phyloP scores from a whole-genome alignment of 2,797 vertebrate species.

The Epinephelus malabaricus region DNA sequence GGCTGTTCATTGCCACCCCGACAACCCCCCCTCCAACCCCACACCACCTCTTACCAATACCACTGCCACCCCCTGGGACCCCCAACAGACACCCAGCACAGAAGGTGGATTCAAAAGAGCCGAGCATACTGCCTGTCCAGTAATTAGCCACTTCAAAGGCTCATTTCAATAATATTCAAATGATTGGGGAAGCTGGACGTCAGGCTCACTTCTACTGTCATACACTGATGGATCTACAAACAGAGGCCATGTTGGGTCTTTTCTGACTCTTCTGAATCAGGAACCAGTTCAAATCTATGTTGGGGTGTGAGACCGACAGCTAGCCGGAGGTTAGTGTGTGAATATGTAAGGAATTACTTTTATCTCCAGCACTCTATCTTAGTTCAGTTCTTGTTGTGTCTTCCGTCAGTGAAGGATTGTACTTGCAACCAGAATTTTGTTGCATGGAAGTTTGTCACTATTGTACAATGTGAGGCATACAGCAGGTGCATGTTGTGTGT shows the following conservation, averaged over 20 bases:
- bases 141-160: slow-evolving; percentile 80
- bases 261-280: slow-evolving; percentile 20
- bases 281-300: slow-evolving; percentile 29
- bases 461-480: slow-evolving; percentile 3
- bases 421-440: slow-evolving; percentile 16
- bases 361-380: neutral
- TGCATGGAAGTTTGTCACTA: slow-evolving; percentile 6
- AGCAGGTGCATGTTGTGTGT: slow-evolving; percentile 21
- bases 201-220: slow-evolving; percentile 56
- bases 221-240: slow-evolving; percentile 43
- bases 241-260: slow-evolving; percentile 35
- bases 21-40: slow-evolving; percentile 27
- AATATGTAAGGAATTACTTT: neutral
- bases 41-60: slow-evolving; percentile 52
- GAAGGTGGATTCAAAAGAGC: slow-evolving; percentile 81
- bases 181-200: slow-evolving; percentile 63
- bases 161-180: slow-evolving; percentile 79
- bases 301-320: neutral
- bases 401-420: neutral
- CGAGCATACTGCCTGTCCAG: slow-evolving; percentile 63
- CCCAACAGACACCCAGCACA: slow-evolving; percentile 68
- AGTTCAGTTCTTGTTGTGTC: slow-evolving; percentile 5
- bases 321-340: slow-evolving; percentile 21
- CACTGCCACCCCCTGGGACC: slow-evolving; percentile 49
- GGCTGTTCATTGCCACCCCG: slow-evolving; percentile 71